These are phyloP conservation scores for Telmatherina bonti DNA, from an alignment of 2,797 vertebrate species.

Conservation along the genomic window DNA sequence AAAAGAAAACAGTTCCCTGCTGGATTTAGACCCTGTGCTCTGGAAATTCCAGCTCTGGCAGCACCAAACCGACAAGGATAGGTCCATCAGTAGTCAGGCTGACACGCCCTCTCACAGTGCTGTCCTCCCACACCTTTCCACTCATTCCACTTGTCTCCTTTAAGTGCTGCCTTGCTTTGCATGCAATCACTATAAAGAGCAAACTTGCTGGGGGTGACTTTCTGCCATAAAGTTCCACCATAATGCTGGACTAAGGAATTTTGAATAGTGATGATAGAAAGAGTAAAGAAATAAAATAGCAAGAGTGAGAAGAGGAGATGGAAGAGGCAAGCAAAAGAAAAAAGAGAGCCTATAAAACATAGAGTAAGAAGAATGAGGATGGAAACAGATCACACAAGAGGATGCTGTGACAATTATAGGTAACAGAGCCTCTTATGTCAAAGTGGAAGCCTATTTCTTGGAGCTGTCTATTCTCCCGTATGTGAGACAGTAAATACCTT, in stretches of 20 bases:
- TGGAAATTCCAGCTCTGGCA: slow-evolving; percentile 35
- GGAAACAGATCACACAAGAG: slow-evolving; percentile 66
- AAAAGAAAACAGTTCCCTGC: slow-evolving; percentile 32
- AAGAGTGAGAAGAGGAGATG: slow-evolving; percentile 21
- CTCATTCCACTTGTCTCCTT: slow-evolving; percentile 51
- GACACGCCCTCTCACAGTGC: slow-evolving; percentile 61
- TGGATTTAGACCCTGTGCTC: slow-evolving; percentile 34
- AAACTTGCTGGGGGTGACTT: slow-evolving; percentile 35
- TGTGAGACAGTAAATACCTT: slow-evolving; percentile 83
- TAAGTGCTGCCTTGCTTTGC: slow-evolving; percentile 37
- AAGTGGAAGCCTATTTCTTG: slow-evolving; percentile 69
- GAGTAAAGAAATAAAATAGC: slow-evolving; percentile 41
- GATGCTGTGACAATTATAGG: slow-evolving; percentile 74
- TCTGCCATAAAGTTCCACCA: slow-evolving; percentile 18
- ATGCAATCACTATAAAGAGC: slow-evolving; percentile 45
- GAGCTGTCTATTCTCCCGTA: slow-evolving; percentile 70
- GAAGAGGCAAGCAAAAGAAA: slow-evolving; percentile 18
- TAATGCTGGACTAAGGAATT: slow-evolving; percentile 34
- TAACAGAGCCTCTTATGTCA: slow-evolving; percentile 64
- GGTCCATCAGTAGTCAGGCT: slow-evolving; percentile 55
- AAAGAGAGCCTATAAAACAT: slow-evolving; percentile 50
- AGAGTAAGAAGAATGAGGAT: slow-evolving; percentile 48
- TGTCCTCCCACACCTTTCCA: slow-evolving; percentile 62
- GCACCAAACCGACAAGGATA: slow-evolving; percentile 45
- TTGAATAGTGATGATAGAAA: slow-evolving; percentile 45